phyloP scores from a whole-genome alignment of 1,140 invertebrate species.

The Sminthurides bifidus region DNA sequence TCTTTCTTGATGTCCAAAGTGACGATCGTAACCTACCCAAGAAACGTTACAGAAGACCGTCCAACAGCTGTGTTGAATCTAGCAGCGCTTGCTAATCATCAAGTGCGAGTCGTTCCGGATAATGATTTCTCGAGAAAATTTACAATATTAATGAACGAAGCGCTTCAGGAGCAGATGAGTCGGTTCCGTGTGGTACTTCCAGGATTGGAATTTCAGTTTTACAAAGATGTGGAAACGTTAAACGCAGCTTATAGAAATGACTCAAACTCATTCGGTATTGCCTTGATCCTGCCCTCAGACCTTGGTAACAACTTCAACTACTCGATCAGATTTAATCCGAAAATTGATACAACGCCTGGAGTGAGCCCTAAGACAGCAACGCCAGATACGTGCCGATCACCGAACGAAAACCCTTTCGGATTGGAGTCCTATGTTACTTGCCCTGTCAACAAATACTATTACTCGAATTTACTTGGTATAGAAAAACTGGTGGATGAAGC shows the following conservation, averaged over 20 bases:
- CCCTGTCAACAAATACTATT: constrained; percentile 60
- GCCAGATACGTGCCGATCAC: constrained; percentile 40
- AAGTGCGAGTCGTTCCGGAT: constrained; percentile 55
- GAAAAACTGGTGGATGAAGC: constrained; percentile 58
- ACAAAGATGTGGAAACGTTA: neutral
- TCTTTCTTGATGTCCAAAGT: constrained; percentile 57
- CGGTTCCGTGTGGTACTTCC: too few relatives aligned
- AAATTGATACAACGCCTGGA: constrained; percentile 47
- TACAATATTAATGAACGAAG: constrained; percentile 12
- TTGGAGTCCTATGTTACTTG: constrained; percentile 55
- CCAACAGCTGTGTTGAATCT: constrained; percentile 46
- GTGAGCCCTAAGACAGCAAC: constrained; percentile 50
- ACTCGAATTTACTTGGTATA: constrained; percentile 57
- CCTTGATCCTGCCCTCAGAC: neutral
- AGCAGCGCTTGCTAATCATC: constrained; percentile 47
- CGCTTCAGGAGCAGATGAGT: constrained; percentile 5
- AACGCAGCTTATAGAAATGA: neutral
- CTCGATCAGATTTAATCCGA: constrained; percentile 58
- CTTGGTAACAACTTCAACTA: constrained; percentile 42
- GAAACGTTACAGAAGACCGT: constrained; percentile 49
- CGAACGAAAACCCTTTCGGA: constrained; percentile 51
- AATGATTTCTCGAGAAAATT: constrained; percentile 51
- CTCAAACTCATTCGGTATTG: neutral
- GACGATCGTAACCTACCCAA: constrained; percentile 59
- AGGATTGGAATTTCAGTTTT: neutral